Base-by-base conservation (phyloP, 2,797 vertebrate species). In the Anabas testudineus region DNA sequence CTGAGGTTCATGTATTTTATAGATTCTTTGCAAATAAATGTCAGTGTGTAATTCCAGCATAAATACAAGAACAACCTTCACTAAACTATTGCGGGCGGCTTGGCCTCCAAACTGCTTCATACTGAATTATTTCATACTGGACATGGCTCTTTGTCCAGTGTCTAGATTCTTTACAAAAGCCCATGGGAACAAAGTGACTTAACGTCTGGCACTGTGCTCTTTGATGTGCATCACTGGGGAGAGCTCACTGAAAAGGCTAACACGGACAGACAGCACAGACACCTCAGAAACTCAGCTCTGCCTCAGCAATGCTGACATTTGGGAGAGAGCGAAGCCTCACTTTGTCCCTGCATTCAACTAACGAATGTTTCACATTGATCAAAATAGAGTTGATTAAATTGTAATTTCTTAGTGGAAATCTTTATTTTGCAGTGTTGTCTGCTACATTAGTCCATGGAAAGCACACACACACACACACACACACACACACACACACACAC, bases 101-200 rank as follows among this genome's bases (percentile, higher is more conserved):
- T 78, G 69, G 73, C 81, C 42, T 54, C 56, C 12, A 47, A 70
- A 70, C 60, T 43, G 57, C 67, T 43, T 64, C 1, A 7, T 34
- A 41, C 43, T 37, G 53, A 70, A 58, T 58, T 71, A 68, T 69
- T 83, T 76, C 52, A 47, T n/a, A 57, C 67, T 71, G 74, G 34
- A 78, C 67, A 32, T 19, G 19, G 14, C 21, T 75, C 43, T 62
- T 60, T 12, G 74, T 75, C 62, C 42, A 7, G 60, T 9, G 3
- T 28, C 48, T 12, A 37, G 65, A 88, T 87, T 90, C 78, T 48
- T 82, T 9, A 39, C 34, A 57, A 54, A 64, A 46, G 32, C 30
- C 84, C 81, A 76, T 82, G 78, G 88, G 49, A 82, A 87, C 75
- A 67, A 64, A 59, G 61, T 1, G n/a, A 76, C 67, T 75, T 83